These are phyloP conservation scores for Clamator glandarius DNA, from an alignment of 2,797 vertebrate genomes.

Conservation along the genomic window DNA sequence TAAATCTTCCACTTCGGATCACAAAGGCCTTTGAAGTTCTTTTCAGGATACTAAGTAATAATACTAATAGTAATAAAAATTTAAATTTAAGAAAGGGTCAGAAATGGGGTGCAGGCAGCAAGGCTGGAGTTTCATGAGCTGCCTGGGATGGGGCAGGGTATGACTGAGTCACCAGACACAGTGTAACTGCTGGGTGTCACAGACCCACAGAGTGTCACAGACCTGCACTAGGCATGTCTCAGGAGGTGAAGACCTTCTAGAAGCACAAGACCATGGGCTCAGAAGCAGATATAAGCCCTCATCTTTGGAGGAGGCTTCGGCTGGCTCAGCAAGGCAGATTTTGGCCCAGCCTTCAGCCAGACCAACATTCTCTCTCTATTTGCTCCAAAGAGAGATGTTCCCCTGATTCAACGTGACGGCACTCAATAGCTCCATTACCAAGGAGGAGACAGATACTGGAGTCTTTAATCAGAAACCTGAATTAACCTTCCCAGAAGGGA, in stretches of 20 bases:
- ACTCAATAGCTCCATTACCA: background rate
- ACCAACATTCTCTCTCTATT: background rate
- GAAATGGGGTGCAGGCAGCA: background rate
- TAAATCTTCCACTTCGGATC: background rate
- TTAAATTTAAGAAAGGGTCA: background rate
- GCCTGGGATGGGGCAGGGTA: background rate
- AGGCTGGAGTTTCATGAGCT: background rate
- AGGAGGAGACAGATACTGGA: conserved; percentile 16
- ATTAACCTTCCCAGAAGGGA: conserved; percentile 39
- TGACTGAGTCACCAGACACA: background rate
- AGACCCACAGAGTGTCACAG: no score
- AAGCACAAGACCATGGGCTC: accelerated
- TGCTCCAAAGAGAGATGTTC: background rate
- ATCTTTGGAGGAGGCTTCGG: background rate
- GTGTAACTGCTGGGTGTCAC: no score
- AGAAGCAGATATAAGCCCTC: accelerated
- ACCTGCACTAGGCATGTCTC: accelerated
- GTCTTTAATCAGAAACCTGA: conserved; percentile 43
- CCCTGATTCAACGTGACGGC: background rate
- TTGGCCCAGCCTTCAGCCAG: background rate
- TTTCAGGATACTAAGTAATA: background rate
- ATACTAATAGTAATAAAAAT: background rate
- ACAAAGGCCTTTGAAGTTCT: background rate
- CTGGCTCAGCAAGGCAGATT: background rate
- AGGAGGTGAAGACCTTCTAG: background rate